Evolutionary conservation across 2,888 invertebrate species (phyloP), one percentile per base, ranked within the genome.

Genomic region (Eretmocerus hayati): DNA sequence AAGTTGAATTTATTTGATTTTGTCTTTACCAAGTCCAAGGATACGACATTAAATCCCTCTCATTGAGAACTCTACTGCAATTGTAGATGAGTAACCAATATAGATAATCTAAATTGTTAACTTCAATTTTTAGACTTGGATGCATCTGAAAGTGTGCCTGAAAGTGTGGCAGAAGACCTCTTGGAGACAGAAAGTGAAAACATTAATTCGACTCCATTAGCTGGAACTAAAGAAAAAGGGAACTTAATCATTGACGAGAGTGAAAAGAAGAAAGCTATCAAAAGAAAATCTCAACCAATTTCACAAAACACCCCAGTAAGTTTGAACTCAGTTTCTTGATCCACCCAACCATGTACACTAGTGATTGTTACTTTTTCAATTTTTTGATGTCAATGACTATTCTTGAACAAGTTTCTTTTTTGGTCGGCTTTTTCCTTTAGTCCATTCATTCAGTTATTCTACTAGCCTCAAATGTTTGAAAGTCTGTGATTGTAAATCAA

Each of bases 161-260:
- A 53, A 50, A 44, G 51, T 21, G 26, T 43, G 3, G 58, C 46
- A 6, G 62, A 61, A 32, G 60, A 57, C 41, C 15, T 52, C 19
- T 48, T 52, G 4, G 56, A 53, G 8, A 60, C 57, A 44, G 50
- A 33, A 35, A 57, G 52, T 40, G 58, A 57, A 13, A 54, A 54
- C 19, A 6, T 42, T 18, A 58, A 58, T 39, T 33, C 60, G 26
- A 45, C 59, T 20, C 53, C 59, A 19, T 46, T 48, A 5, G 66
- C 66, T 42, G 69, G 66, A 37, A 71, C 71, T 18, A 53, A 60
- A 36, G 70, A 70, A 52, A 52, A 59, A 41, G 69, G 69, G 21
- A 66, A 65, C 30, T 49, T 71, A 31, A 58, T 71, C 5, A 71
- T 71, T 15, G 70, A 71, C 37, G 70, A 71, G 50, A 62, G 65